Percentiles rank a stretch among this genome's conserved stretches.
These are phyloP conservation scores for Mycetomoellerius zeteki DNA, from an alignment of 1,140 invertebrate genomes.

Conservation along the genomic window DNA sequence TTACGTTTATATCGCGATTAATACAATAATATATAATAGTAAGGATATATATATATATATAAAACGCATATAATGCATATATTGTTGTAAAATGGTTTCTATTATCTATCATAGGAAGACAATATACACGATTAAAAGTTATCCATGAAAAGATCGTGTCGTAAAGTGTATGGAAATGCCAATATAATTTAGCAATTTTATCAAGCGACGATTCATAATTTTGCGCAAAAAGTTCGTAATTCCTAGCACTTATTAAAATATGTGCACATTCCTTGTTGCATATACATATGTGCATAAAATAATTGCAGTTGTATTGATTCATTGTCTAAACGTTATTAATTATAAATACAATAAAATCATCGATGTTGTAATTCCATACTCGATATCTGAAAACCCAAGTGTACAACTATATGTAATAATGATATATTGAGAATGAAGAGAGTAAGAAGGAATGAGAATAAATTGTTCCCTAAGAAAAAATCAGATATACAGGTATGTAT, in stretches of 20 bases:
- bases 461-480: not conserved
- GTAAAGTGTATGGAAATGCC: slow-evolving; percentile 56
- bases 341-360: slow-evolving; percentile 74
- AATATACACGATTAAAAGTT: slow-evolving; percentile 40
- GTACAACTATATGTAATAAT: not conserved
- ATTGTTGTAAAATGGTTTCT: slow-evolving; percentile 56
- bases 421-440: not conserved
- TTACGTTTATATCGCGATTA: slow-evolving; percentile 68
- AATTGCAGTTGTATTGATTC: slow-evolving; percentile 74
- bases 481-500: not conserved
- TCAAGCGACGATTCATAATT: slow-evolving; percentile 59
- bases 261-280: slow-evolving; percentile 73
- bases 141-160: slow-evolving; percentile 43
- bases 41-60: not conserved
- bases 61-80: slow-evolving; percentile 54
- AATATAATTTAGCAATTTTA: slow-evolving; percentile 59
- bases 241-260: slow-evolving; percentile 74
- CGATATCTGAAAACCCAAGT: slow-evolving; percentile 19
- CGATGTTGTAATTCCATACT: slow-evolving; percentile 42
- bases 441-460: no score
- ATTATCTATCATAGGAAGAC: slow-evolving; percentile 36
- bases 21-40: slow-evolving; percentile 40
- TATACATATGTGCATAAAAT: slow-evolving; percentile 70
- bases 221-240: slow-evolving; percentile 60
- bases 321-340: slow-evolving; percentile 77